Base-by-base conservation (phyloP, 1,140 invertebrate species). In the Lordiphosa clarofinis region DNA sequence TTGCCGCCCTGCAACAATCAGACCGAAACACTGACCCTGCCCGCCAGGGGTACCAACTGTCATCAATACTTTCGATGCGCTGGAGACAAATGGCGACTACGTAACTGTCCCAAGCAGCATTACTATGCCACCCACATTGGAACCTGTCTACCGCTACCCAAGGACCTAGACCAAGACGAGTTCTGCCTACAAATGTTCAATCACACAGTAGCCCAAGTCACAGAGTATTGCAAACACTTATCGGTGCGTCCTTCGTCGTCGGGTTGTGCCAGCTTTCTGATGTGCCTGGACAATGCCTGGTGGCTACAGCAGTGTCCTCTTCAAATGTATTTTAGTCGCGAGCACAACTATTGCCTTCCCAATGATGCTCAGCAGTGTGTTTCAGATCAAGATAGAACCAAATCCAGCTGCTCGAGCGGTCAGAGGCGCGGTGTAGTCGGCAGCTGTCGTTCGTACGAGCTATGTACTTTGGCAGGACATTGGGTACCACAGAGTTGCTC, bases 221-320 rank as follows among this genome's bases (percentile, higher is more conserved):
- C 50, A 0, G 4, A 21, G 7, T 11, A 58, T 1, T 88, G 86
- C 15, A 59, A 65, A 0, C 79, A 86, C 0, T 56, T 68, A 11
- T 24, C 56, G 1, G 70, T 84, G 33, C 86, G 86, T 19, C 61
- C 56, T 0, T 54, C 64, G 0, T 24, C 19, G 0, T 21, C 19
- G 0, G 62, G 71, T n/a, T 88, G 87, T 12, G 56, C 68, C 12
- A 70, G 46, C 24, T 88, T 73, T 39, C 44, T 87, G 4, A 86
- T 88, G 86, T 88, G 87, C 42, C 43, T 87, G 43, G 87, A 87
- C 12, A 72, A 70, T n/a, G 53, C 55, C 7, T 88, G 86, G 87
- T 88, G 86, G 82, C 52, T 67, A 15, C 78, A 87, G 2, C 73
- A 74, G 15, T 88, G 87, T 44, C 82, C 86, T 0, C 28, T 79